These are phyloP conservation scores for Harmothoe impar DNA, from an alignment of 2,888 invertebrate species.

Conservation along the genomic window DNA sequence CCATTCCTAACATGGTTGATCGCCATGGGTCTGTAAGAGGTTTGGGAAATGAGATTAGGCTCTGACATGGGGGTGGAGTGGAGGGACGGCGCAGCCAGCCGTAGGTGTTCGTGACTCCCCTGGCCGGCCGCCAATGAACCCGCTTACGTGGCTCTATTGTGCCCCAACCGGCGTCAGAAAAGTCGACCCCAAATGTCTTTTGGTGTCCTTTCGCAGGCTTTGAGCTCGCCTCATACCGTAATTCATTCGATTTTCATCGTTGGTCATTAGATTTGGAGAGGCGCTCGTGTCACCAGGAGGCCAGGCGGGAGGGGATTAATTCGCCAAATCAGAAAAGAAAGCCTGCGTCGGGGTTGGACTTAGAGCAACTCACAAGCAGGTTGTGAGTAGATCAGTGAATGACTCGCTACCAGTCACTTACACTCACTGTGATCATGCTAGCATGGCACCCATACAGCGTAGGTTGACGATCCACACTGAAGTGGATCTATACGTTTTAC, in stretches of 20 bases:
- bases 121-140: neutral
- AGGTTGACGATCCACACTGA: too few relatives aligned
- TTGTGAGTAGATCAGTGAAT: conserved; percentile 9
- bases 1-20: conserved; percentile 36
- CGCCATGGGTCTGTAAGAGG: conserved; percentile 27
- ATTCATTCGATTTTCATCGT: conserved; percentile 49
- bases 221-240: neutral
- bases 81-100: neutral
- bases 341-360: neutral
- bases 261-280: conserved; percentile 49
- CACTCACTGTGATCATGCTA: neutral
- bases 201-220: conserved; percentile 1
- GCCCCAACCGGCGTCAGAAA: conserved; percentile 23
- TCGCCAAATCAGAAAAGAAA: conserved; percentile 15
- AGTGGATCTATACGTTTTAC: too few relatives aligned
- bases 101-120: neutral
- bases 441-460: neutral
- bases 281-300: neutral
- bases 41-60: conserved; percentile 37
- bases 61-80: neutral
- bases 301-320: conserved; percentile 1
- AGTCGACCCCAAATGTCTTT: conserved; percentile 42
- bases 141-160: conserved; percentile 51
- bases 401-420: neutral
- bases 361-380: neutral